A percentile compares a stretch with the other conserved stretches of the same genome.
phyloP scores from a whole-genome alignment of 2,113 vertebrate species.

The Promerops cafer region DNA sequence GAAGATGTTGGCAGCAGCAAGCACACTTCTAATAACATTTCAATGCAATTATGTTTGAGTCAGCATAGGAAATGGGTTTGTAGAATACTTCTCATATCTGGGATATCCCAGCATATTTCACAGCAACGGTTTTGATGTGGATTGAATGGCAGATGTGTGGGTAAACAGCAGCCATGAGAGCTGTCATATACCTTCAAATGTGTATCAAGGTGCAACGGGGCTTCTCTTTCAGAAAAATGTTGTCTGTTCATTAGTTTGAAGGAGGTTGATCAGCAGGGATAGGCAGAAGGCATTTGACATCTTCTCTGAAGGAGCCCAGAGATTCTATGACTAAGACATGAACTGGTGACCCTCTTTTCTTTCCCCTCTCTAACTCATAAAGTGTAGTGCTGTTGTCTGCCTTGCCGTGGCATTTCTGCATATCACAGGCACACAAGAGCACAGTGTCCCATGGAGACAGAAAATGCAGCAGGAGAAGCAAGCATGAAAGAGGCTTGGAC shows the following conservation, averaged over 20 bases:
- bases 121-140: not conserved
- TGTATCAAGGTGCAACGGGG: not conserved
- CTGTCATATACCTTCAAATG: not conserved
- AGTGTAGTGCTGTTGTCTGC: not conserved
- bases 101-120: not conserved
- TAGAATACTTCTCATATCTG: not conserved
- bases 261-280: not conserved
- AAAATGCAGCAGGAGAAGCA: constrained; percentile 1
- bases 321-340: not conserved
- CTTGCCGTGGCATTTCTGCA: not conserved
- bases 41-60: not conserved
- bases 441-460: not conserved
- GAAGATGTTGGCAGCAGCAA: constrained; percentile 37
- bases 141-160: not conserved
- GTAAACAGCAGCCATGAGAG: not conserved
- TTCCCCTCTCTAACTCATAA: not conserved
- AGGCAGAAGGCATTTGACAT: not conserved
- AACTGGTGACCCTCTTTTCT: not conserved
- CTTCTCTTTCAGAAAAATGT: not conserved
- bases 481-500: constrained; percentile 39
- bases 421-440: not conserved
- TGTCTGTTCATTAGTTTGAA: not conserved
- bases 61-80: not conserved
- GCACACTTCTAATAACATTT: not conserved
- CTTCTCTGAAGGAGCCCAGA: not conserved